Evolutionary conservation across 2,888 invertebrate genomes (phyloP).

Genomic region (Azorinus chamasolen): DNA sequence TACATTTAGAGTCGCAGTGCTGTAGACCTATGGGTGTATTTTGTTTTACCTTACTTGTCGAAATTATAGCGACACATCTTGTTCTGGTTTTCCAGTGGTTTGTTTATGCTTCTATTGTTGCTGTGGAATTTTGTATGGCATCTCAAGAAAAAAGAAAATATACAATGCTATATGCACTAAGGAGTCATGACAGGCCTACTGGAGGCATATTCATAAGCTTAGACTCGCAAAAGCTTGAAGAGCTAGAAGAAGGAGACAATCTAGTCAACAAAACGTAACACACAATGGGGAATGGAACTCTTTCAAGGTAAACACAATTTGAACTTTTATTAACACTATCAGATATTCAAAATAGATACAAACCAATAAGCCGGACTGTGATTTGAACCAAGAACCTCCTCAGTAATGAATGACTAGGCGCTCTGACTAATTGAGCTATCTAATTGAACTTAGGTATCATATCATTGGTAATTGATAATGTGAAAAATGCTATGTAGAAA

Average conservation of each 20-base stretch:
- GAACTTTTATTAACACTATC: not conserved
- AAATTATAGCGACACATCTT: no score
- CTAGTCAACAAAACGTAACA: slow-evolving; percentile 9
- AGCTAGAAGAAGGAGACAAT: slow-evolving; percentile 3
- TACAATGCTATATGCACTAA: no score
- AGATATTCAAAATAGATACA: not conserved
- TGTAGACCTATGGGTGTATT: no score
- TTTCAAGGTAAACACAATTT: slow-evolving; percentile 15
- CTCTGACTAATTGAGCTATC: slow-evolving; percentile 14
- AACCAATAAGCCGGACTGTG: not conserved
- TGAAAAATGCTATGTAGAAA: not conserved
- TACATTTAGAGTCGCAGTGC: no score
- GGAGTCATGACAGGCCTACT: no score
- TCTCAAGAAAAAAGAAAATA: no score
- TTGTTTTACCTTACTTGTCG: no score
- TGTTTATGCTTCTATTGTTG: no score
- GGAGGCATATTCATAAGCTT: slow-evolving; percentile 4
- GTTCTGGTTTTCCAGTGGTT: no score
- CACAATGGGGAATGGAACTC: slow-evolving; percentile 6
- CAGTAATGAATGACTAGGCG: not conserved
- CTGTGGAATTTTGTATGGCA: no score
- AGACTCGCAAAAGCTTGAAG: not conserved
- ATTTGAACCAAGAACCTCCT: slow-evolving; percentile 6
- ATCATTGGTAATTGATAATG: not conserved
- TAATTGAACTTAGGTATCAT: not conserved